Evolutionary conservation across 2,797 vertebrate species (phyloP), one percentile per base, ranked within the genome.

Genomic region (Zalophus californianus): DNA sequence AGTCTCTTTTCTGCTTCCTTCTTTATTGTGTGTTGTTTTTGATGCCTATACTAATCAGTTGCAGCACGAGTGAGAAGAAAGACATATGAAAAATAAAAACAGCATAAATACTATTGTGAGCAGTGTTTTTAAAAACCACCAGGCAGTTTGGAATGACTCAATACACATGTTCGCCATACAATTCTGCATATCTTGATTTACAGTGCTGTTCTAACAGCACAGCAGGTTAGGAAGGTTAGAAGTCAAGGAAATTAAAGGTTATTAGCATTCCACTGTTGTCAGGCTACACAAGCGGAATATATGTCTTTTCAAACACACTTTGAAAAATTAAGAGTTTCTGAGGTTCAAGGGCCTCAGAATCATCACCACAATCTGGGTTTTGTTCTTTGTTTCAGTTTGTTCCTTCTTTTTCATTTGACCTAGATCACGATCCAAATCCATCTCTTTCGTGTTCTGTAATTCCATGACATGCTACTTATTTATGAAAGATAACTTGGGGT

Each of bases 201-300:
- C 98, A 96, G 86, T 88, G 44, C 97, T 96, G 64, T 98, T 97
- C 96, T 96, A 97, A 96, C 94, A 97, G 97, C 98, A 97, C 98
- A 98, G 98, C 98, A 98, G 98, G 98, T 98, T 98, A 97, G 98
- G 98, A 97, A 98, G 98, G 98, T 98, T 98, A 98, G 98, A 98
- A 98, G 98, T 98, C 98, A 98, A 98, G 98, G 98, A 98, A 98
- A 99, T 99, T 98, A 98, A 98, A 98, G 90, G 98, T 98, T 98
- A 98, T 98, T 98, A 98, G 98, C 98, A 98, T 98, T 98, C 98
- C 92, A 96, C 97, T 93, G 96, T 97, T 98, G 98, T 98, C 98
- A 97, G 84, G 92, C 94, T 95, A 79, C 86, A 97, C 94, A 98
- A 97, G 98, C 86, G 88, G 96, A 97, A 97, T 98, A 94, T 95